These are phyloP conservation scores for Enteromius anoplus DNA, from an alignment of 2,797 vertebrate species.

Conservation along the genomic window DNA sequence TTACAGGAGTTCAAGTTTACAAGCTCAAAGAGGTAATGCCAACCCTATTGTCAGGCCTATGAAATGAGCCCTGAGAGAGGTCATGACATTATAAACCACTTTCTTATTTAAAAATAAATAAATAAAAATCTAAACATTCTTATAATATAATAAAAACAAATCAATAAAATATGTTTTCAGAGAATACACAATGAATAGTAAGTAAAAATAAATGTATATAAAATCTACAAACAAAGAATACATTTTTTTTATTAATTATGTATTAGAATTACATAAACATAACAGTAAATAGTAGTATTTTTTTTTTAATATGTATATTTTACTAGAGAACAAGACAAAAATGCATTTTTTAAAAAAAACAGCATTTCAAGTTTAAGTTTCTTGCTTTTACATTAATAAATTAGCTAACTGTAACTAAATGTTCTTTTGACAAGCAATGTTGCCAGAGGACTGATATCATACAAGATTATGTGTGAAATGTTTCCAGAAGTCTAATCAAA, in stretches of 20 bases:
- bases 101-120: neutral
- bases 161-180: neutral
- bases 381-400: neutral
- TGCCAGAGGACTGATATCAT: slow-evolving; percentile 7
- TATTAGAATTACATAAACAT: neutral
- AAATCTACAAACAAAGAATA: too few relatives aligned
- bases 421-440: neutral
- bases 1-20: neutral
- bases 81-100: neutral
- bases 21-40: neutral
- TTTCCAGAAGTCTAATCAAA: slow-evolving; percentile 41
- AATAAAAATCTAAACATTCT: neutral
- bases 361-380: neutral
- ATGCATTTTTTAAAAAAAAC: too few relatives aligned
- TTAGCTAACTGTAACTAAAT: neutral
- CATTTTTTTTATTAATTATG: neutral
- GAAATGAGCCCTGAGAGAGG: neutral
- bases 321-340: neutral
- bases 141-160: neutral
- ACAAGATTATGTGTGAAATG: slow-evolving; percentile 19
- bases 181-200: too few relatives aligned
- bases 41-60: neutral
- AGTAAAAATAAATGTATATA: too few relatives aligned
- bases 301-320: neutral
- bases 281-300: neutral